A percentile compares a stretch with the other conserved stretches of the same genome.
phyloP scores from a whole-genome alignment of 2,888 invertebrate genomes.

The Siphlonurus alternatus region DNA sequence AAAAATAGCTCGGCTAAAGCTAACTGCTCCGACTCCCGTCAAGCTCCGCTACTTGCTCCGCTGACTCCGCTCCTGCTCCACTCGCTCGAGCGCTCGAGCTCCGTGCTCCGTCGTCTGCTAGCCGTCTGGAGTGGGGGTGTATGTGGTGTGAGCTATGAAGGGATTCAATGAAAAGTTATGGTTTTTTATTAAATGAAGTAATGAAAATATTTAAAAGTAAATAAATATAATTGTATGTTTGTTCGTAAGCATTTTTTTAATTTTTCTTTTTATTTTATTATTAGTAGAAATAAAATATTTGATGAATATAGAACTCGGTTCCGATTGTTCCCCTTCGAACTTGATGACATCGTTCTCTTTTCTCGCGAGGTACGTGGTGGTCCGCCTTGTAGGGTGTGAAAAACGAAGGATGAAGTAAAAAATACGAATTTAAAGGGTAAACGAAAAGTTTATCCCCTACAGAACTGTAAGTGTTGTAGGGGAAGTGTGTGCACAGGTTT shows the following conservation, averaged over 20 bases:
- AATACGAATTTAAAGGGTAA: neutral
- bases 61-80: no score
- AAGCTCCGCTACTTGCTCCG: no score
- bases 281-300: no score
- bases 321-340: neutral
- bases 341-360: neutral
- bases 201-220: no score
- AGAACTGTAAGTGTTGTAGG: neutral
- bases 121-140: neutral
- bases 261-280: no score
- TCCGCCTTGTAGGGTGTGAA: neutral
- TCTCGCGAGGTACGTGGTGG: neutral
- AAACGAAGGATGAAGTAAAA: neutral
- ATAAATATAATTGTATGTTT: no score
- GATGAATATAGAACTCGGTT: neutral
- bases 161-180: no score
- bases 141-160: no score
- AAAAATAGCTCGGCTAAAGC: no score
- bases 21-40: no score
- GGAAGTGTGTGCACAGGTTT: neutral
- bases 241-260: no score
- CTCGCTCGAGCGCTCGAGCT: neutral
- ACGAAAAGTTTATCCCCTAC: neutral
- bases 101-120: neutral
- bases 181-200: no score